phyloP scores from a whole-genome alignment of 2,113 vertebrate genomes.

The Pygoscelis adeliae region DNA sequence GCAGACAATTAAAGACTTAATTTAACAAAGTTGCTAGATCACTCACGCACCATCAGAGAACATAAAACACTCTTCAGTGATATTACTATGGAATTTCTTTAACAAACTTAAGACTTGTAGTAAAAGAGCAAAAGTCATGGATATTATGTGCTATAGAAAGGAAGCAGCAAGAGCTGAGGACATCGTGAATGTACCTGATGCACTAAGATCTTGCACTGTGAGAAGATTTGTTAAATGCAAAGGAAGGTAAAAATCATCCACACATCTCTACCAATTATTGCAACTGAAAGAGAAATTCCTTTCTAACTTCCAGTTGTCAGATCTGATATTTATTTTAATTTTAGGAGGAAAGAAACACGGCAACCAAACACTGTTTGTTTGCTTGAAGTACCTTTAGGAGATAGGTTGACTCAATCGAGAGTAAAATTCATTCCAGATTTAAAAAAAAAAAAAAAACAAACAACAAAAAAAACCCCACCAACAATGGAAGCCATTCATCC shows the following conservation, averaged over 20 bases:
- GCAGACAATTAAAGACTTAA: not conserved
- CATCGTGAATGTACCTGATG: not conserved
- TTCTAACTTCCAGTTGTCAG: not conserved
- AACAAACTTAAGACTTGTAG: not conserved
- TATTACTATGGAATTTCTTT: not conserved
- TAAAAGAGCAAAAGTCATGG: not conserved
- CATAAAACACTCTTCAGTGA: not conserved
- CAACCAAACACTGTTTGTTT: not conserved
- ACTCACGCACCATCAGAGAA: not conserved
- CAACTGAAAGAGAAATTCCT: not conserved
- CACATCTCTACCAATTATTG: not conserved
- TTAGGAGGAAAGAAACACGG: not conserved
- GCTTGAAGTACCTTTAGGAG: not conserved
- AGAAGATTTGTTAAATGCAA: not conserved
- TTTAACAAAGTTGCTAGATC: not conserved
- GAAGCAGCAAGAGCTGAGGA: not conserved
- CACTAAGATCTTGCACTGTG: not conserved
- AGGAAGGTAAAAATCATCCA: not conserved
- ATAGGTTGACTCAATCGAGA: not conserved
- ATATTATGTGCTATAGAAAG: not conserved
- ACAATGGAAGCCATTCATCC: not conserved
- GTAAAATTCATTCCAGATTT: not conserved
- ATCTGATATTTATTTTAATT: not conserved
- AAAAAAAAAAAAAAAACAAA: not conserved
- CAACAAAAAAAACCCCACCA: not conserved